These are phyloP conservation scores for Oryzias dopingdopingensis DNA, from an alignment of 2,797 vertebrate genomes.

Conservation along the genomic window DNA sequence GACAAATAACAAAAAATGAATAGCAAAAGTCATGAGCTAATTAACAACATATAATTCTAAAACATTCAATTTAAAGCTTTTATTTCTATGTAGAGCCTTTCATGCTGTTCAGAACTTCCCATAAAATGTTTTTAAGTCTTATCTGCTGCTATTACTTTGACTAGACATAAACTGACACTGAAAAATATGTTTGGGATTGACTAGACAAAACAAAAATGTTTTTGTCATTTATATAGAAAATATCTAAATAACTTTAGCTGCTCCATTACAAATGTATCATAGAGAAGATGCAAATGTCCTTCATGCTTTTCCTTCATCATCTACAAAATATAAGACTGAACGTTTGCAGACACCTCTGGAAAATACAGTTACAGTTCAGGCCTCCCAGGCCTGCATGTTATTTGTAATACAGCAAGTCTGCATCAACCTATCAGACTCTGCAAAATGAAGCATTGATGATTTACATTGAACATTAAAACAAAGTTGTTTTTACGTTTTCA, in stretches of 20 bases:
- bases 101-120: constrained; percentile 10
- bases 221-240: constrained; percentile 63
- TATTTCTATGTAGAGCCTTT: constrained; percentile 6
- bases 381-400: no score
- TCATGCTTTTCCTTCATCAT: background rate
- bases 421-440: no score
- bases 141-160: constrained; percentile 34
- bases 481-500: no score
- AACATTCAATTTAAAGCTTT: constrained; percentile 1
- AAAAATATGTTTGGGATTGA: constrained; percentile 56
- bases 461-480: no score
- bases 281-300: background rate
- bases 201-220: constrained; percentile 73
- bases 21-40: background rate
- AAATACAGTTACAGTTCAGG: no score
- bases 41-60: background rate
- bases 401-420: no score
- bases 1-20: no score
- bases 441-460: no score
- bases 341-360: no score
- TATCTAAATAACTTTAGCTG: constrained; percentile 40
- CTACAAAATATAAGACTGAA: no score
- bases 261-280: background rate
- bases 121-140: constrained; percentile 29
- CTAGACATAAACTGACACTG: constrained; percentile 47